These are phyloP conservation scores for Theretra japonica DNA, from an alignment of 2,888 invertebrate species.

Conservation along the genomic window DNA sequence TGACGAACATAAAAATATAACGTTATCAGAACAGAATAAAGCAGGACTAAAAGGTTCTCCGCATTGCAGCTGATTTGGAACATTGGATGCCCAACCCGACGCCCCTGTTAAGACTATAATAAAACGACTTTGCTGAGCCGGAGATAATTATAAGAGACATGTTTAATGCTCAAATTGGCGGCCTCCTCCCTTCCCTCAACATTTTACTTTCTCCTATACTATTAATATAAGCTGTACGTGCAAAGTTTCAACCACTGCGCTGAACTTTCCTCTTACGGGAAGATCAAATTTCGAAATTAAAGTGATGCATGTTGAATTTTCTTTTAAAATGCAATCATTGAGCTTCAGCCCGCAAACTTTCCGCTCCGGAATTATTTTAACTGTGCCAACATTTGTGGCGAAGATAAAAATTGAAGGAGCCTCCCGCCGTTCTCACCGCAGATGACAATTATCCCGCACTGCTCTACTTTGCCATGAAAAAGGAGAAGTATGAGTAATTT, in stretches of 20 bases:
- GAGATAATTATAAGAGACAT: constrained; percentile 59
- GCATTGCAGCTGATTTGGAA: constrained; percentile 54
- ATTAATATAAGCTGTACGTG: neutral
- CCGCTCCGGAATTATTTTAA: constrained; percentile 33
- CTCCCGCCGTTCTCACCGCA: constrained; percentile 40
- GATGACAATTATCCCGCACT: constrained; percentile 52
- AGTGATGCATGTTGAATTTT: constrained; percentile 9
- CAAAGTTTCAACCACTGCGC: neutral
- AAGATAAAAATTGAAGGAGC: constrained; percentile 47
- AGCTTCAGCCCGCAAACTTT: constrained; percentile 19
- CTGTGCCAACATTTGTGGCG: constrained; percentile 31
- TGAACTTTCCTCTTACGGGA: neutral
- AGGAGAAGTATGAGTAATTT: constrained; percentile 54
- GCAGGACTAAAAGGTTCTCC: constrained; percentile 36
- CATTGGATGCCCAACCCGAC: constrained; percentile 41
- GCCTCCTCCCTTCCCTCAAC: constrained; percentile 39
- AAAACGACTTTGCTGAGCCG: constrained; percentile 48
- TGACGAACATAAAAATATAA: constrained; percentile 5
- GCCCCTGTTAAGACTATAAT: constrained; percentile 51
- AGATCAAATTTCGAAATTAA: constrained; percentile 11
- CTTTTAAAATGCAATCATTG: constrained; percentile 1
- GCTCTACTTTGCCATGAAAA: constrained; percentile 51
- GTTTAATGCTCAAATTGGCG: constrained; percentile 52
- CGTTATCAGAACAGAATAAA: constrained; percentile 4
- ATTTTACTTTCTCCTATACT: constrained; percentile 31